Base-by-base conservation (phyloP, 2,797 vertebrate genomes). In the Gorsachius magnificus region DNA sequence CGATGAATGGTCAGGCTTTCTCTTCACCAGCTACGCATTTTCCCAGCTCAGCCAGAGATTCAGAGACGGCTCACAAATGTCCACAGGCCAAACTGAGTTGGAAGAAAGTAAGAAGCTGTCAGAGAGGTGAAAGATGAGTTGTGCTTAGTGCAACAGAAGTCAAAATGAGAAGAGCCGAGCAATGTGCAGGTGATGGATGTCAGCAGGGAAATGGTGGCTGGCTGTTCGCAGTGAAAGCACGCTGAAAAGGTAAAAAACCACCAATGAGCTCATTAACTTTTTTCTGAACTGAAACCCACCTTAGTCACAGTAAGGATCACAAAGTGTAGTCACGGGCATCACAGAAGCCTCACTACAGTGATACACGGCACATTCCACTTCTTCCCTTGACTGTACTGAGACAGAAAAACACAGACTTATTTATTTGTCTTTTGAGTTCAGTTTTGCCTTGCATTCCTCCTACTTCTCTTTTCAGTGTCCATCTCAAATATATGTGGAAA, bases 11-110 rank as follows among this genome's bases (percentile, higher is more conserved):
- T 57, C 12, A 0, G 54, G 16, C 25, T 64, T 50, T n/a, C 58
- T 76, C 74, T n/a, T 70, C 35, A 11, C 53, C 81, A 10, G 0
- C 13, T 2, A 11, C 0, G 3, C 4, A 5, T 18, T 65, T 14
- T 7, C 58, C 5, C 1, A 35, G 54, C 66, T 79, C 84, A 56
- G 50, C 4, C 19, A 0, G 60, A 46, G 65, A 29, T 36, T 24
- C 74, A 60, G 36, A 65, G 48, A 0, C 74, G 13, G 61, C 78
- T 87, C 50, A 10, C 53, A 69, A 36, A 41, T 20, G 51, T 61
- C 65, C 83, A 41, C 65, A 10, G 89, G 74, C 56, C 87, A 38
- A 4, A 12, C 29, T 5, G 58, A 22, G 63, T 0, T 1, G 41
- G 69, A 80, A 24, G 21, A 33, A 33, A 51, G 89, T 43, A 46